Evolutionary conservation across 2,888 invertebrate species (phyloP), one percentile per base, ranked within the genome.

Genomic region (Hedychridium roseum): DNA sequence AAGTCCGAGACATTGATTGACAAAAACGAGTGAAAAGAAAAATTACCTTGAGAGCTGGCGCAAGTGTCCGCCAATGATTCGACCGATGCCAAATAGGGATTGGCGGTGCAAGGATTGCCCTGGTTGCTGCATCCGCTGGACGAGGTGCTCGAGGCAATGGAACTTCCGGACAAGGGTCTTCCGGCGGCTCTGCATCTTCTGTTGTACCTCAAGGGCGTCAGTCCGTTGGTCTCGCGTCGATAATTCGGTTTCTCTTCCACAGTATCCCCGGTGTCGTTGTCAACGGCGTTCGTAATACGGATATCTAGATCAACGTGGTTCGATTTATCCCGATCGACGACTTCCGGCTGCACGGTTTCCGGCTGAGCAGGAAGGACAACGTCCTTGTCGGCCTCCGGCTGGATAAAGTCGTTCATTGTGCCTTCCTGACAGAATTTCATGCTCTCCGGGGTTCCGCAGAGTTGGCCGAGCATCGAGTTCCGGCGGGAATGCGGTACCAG

Each of bases 31-130:
- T 18, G 43, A 37, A 7, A 41, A 44, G 15, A 35, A 39, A 31
- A 32, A 43, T 35, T n/a, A 78, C 79, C 79, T 74, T 80, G 79
- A 43, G 79, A 79, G 61, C 78, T 78, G 60, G 77, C 91, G 71
- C 91, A 90, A 62, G 89, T 87, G 68, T 91, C 91, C 50, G 90
- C 92, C 64, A 94, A 81, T 64, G 92, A 92, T 77, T 94, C 94
- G 40, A 92, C 91, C 23, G 92, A 93, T 42, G 94, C 93, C 73
- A 93, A 81, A 79, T 93, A 93, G 11, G 91, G 90, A 28, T 88
- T 89, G 62, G 86, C 86, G 60, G 88, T 84, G 66, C 86, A 85
- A 59, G 85, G 84, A 30, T 84, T 84, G 41, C 86, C 86, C 66
- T 86, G 79, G 72, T 79, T 80, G 48, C 80, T 79, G 59, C 80